Conservation (phyloP, 2,113 vertebrate species). For the Nothocercus julius region DNA sequence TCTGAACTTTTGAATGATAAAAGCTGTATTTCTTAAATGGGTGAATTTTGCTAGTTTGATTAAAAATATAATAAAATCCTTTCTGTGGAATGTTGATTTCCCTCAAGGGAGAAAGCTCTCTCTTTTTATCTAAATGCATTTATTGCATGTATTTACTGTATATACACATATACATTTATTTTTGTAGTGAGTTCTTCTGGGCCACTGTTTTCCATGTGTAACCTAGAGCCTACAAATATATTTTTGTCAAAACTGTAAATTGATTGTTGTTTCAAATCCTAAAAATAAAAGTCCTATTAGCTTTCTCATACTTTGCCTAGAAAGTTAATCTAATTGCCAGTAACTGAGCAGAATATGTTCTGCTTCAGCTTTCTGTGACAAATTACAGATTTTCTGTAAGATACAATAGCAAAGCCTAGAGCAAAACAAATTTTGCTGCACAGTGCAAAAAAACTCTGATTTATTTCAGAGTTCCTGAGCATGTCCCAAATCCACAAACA, state of each 20-base stretch:
- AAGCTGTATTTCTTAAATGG: not conserved
- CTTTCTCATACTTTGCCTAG: not conserved
- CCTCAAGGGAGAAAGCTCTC: not conserved
- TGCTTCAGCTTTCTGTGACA: not conserved
- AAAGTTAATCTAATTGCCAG: not conserved
- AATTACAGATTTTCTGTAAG: not conserved
- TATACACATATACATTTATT: not conserved
- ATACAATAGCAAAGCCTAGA: not conserved
- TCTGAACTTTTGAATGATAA: not conserved
- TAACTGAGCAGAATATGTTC: not conserved
- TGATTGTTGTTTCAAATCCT: not conserved
- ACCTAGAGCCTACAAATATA: not conserved
- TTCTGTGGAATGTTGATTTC: not conserved
- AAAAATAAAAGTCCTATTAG: not conserved
- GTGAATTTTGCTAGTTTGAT: not conserved
- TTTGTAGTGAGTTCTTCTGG: not conserved
- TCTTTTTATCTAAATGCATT: not conserved
- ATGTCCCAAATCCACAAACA: not conserved
- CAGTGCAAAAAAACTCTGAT: not conserved
- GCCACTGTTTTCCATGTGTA: not conserved
- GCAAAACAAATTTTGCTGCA: not conserved
- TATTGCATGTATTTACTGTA: not conserved
- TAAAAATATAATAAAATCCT: not conserved
- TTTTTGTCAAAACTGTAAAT: not conserved
- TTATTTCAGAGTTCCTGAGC: not conserved